These are phyloP conservation scores for Himalopsyche anomala DNA, from an alignment of 2,888 invertebrate species.

Conservation along the genomic window DNA sequence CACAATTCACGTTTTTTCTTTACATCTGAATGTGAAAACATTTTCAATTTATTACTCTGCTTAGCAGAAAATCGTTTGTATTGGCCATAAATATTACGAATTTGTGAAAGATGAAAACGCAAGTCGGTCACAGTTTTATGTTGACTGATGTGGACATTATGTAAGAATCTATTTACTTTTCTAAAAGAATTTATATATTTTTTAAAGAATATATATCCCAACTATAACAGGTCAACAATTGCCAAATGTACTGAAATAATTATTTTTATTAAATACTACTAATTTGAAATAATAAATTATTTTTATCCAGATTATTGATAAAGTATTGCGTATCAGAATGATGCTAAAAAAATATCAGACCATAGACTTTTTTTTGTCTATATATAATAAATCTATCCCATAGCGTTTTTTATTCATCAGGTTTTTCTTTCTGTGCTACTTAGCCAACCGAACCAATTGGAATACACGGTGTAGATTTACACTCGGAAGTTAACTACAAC, in stretches of 20 bases:
- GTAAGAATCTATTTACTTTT: background rate
- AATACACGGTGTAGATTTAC: slow-evolving; percentile 18
- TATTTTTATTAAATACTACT: background rate
- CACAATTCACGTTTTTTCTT: background rate
- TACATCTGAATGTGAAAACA: background rate
- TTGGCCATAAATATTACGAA: background rate
- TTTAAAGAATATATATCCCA: slow-evolving; percentile 19
- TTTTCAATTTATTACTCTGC: background rate
- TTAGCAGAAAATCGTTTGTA: background rate
- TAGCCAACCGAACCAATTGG: slow-evolving; percentile 10
- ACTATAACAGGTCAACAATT: background rate
- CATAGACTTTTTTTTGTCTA: background rate
- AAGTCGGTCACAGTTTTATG: background rate
- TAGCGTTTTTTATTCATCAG: background rate
- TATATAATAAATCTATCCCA: background rate
- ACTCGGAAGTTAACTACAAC: background rate
- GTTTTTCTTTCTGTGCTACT: background rate
- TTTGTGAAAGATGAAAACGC: background rate
- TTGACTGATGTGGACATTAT: background rate
- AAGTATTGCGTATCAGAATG: background rate
- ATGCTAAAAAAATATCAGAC: background rate
- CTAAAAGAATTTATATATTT: slow-evolving; percentile 4
- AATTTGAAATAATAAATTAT: background rate
- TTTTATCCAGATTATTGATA: background rate
- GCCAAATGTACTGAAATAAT: slow-evolving; percentile 7